Evolutionary conservation across 2,888 invertebrate genomes (phyloP), one percentile per base, ranked within the genome.

Genomic region (Epinotia demarniana): DNA sequence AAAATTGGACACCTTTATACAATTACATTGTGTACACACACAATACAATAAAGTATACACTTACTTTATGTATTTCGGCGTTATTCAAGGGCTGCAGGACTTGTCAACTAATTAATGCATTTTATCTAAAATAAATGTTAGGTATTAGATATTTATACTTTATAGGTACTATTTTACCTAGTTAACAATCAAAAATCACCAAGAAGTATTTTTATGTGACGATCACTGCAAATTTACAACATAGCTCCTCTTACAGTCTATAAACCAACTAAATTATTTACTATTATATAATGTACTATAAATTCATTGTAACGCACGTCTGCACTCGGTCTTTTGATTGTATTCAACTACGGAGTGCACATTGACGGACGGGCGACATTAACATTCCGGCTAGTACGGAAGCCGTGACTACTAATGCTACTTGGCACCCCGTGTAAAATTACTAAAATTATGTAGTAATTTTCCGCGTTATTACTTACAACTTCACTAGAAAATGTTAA

Each of bases 331-430:
- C 39, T 23, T 43, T 16, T 23, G 81, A 84, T 86, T 86, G 85
- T 85, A 70, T 39, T 71, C 55, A 27, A 83, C 78, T 80, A 81
- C 85, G 85, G 84, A 84, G 86, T 86, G 84, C 82, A 86, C 87
- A 86, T 85, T 86, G 85, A 84, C 83, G 85, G 83, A 79, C 80
- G 83, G 81, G 81, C 81, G 78, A 80, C 80, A 81, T 80, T 81
- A 61, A 23, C 58, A 69, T 69, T 23, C 69, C 82, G 81, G 16
- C 63, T n/a, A 80, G 79, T 81, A 79, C 85, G 86, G 90, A 89
- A 86, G 87, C 86, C 82, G 85, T 87, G 84, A 83, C 77, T 49
- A 81, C 80, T 84, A 81, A 80, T 80, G 79, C 73, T 74, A 78
- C 78, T 77, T 73, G 74, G 63, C 76, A 63, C 64, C 58, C 70